A percentile compares a stretch with the other conserved stretches of the same genome.
phyloP scores from a whole-genome alignment of 2,113 vertebrate genomes.

The Glaucomys volans region DNA sequence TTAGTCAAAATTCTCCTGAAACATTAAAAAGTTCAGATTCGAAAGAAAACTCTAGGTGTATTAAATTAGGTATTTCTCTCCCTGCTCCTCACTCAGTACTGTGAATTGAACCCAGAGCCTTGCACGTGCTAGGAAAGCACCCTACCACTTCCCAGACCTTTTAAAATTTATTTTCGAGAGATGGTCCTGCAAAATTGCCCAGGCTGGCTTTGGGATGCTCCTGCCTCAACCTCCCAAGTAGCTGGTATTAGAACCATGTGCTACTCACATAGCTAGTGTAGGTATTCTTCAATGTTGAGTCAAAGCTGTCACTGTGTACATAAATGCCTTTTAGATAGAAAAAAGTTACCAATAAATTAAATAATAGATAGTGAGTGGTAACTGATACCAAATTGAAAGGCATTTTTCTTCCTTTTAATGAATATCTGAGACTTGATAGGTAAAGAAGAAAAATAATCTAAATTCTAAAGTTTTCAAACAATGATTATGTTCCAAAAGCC shows the following conservation, averaged over 20 bases:
- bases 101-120: not conserved
- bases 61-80: not conserved
- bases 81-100: not conserved
- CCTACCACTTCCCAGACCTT: not conserved
- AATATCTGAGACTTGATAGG: not conserved
- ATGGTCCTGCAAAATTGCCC: not conserved
- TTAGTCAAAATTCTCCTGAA: not conserved
- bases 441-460: not conserved
- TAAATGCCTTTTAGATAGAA: not conserved
- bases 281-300: not conserved
- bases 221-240: not conserved
- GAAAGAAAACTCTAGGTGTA: not conserved
- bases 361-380: not conserved
- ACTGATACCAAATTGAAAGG: not conserved
- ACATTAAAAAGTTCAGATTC: not conserved
- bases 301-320: not conserved
- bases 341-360: not conserved
- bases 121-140: not conserved
- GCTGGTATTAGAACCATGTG: not conserved
- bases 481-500: not conserved
- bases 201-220: not conserved
- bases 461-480: conserved; percentile 1
- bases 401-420: not conserved
- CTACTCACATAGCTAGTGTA: not conserved
- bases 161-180: not conserved